Evolutionary conservation across 2,888 invertebrate genomes (phyloP).

Genomic region (Chrysolina americana): DNA sequence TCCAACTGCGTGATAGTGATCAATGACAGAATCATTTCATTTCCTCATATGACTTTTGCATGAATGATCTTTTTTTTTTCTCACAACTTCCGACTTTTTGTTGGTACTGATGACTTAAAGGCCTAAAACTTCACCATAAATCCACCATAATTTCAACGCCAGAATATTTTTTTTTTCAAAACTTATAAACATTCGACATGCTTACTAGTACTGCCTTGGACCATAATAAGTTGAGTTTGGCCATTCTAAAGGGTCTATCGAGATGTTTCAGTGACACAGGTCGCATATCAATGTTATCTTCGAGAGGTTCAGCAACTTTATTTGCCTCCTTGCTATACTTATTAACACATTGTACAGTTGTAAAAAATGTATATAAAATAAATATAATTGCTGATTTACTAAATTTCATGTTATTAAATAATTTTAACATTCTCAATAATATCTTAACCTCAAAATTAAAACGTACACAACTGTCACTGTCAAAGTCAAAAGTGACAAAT

Average conservation of each 20-base stretch:
- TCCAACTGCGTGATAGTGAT: too few species aligned
- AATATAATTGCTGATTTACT: slow-evolving; percentile 13
- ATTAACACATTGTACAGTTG: slow-evolving; percentile 65
- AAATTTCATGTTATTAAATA: not conserved
- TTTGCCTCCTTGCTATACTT: slow-evolving; percentile 78
- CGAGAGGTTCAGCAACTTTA: slow-evolving; percentile 67
- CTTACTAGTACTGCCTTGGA: slow-evolving; percentile 89
- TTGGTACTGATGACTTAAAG: too few species aligned
- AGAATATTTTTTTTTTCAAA: too few species aligned
- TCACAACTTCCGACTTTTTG: too few species aligned
- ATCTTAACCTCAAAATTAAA: not conserved
- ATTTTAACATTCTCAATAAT: not conserved
- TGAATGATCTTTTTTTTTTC: too few species aligned
- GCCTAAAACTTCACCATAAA: too few species aligned
- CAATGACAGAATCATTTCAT: too few species aligned
- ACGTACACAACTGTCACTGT: too few species aligned
- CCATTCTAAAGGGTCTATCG: slow-evolving; percentile 90
- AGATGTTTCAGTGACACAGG: slow-evolving; percentile 76
- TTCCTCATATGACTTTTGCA: too few species aligned
- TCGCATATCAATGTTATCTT: slow-evolving; percentile 61
- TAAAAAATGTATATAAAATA: slow-evolving; percentile 27
- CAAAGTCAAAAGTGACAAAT: too few species aligned
- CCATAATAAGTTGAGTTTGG: slow-evolving; percentile 92
- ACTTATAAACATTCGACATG: slow-evolving; percentile 42
- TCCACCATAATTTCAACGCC: too few species aligned